Evolutionary conservation across 2,888 invertebrate species (phyloP).

Genomic region (Sminthurides aquaticus): DNA sequence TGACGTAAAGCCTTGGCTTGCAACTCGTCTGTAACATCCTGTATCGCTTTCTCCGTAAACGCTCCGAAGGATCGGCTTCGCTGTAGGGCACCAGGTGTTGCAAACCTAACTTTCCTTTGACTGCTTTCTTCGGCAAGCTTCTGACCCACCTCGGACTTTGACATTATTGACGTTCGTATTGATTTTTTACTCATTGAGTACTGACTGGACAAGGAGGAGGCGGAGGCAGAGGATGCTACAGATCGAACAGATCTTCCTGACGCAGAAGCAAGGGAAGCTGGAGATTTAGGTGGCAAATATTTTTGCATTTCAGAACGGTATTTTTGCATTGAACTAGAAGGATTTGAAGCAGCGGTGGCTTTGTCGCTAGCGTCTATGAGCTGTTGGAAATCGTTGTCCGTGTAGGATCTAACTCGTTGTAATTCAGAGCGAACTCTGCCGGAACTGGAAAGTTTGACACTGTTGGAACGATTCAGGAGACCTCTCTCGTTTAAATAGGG

Average conservation of each 20-base stretch:
- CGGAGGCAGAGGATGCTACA: conserved; percentile 11
- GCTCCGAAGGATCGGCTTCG: conserved; percentile 36
- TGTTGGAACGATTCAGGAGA: background rate
- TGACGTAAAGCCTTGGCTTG: conserved; percentile 28
- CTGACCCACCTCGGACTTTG: conserved; percentile 25
- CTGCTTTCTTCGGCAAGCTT: conserved; percentile 25
- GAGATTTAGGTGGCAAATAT: conserved; percentile 6
- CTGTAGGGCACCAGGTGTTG: conserved; percentile 23
- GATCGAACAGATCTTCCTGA: no score
- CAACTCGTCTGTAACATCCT: conserved; percentile 32
- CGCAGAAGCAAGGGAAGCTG: conserved; percentile 1
- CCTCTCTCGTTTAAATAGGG: conserved; percentile 22
- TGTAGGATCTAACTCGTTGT: conserved; percentile 57
- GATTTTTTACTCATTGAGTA: conserved; percentile 36
- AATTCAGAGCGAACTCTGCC: no score
- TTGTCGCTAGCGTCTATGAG: conserved; percentile 61
- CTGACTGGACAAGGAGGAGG: conserved; percentile 26
- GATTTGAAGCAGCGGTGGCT: no score
- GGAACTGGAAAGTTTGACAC: background rate
- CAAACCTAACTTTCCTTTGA: conserved; percentile 13
- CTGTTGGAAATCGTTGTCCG: conserved; percentile 59
- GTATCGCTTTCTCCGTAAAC: conserved; percentile 36
- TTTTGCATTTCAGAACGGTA: background rate
- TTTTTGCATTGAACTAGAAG: no score
- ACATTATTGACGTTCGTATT: conserved; percentile 26